Evolutionary conservation across 2,888 invertebrate species (phyloP), one percentile per base, ranked within the genome.

Genomic region (Epicampocera succincta): DNA sequence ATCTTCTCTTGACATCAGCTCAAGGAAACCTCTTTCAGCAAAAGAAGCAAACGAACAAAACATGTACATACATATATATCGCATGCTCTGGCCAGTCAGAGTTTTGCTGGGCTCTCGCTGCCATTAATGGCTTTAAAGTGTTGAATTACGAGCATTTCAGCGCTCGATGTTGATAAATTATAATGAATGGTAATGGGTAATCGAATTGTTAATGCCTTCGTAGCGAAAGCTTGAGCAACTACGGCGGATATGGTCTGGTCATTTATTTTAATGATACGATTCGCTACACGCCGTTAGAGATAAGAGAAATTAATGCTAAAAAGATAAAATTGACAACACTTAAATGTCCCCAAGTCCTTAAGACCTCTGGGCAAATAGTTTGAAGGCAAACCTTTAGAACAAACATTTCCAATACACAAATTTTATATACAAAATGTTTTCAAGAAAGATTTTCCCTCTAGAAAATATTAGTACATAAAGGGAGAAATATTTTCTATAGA

Each of bases 91-190:
- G 21, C 63, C 44, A 21, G 4, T 69, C 48, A 8, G 40, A 38
- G 33, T 68, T 63, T 19, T 11, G 6, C 40, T 44, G 38, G 44
- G 71, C 38, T 60, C 65, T 58, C 56, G 25, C 42, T 60, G 48
- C 78, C 78, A 78, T 66, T 82, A 78, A 82, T 82, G 74, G 71
- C 44, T 78, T 78, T 74, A 84, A 85, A 84, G 85, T 85, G 85
- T 85, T 85, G 85, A 85, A 85, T 86, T 86, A 85, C 86, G 84
- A 83, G 83, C 84, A 84, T 85, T 85, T 86, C 85, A 85, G 80
- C 85, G 84, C 85, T 83, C 85, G 84, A 85, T 85, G 85, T 85
- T 85, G 85, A 85, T 85, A 85, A 85, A 85, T 85, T 84, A 85
- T 85, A 85, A 84, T 85, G 85, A 84, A 84, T 85, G 80, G 81